Evolutionary conservation across 2,888 invertebrate genomes (phyloP), one percentile per base, ranked within the genome.

Genomic region (Oxycera nigricornis): DNA sequence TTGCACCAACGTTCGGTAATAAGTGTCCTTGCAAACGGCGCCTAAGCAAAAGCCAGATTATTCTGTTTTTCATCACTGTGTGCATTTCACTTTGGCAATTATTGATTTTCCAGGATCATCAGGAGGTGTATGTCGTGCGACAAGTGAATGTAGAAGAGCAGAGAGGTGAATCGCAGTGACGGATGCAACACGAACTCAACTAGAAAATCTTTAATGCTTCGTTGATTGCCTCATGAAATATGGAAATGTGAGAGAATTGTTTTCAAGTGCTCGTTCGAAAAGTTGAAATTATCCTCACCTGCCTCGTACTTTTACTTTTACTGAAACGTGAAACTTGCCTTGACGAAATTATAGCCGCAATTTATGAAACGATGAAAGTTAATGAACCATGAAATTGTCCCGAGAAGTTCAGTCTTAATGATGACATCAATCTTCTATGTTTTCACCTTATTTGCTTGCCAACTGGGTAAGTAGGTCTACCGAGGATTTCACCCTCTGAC

Each of bases 401-500:
- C 28, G 14, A 28, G 28, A 59, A 59, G n/a, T 59, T 59, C 30
- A 30, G 59, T n/a, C 59, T 59, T 59, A 59, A 59, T 59, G 59
- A 59, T 59, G 59, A 59, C 59, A 59, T 59, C 59, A 59, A 59
- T 59, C 59, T 59, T 59, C 28, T 17, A n/a, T 59, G 28, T 59
- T 59, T 59, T 28, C 28, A 59, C 59, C 59, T 59, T 28, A 28
- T 28, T 59, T 46, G 46, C 46, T 11, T 46, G 46, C 46, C 46
- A 46, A 17, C 6, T 46, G 46, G 46, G 46, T 46, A 46, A 46
- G 46, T 11, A 46, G 46, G 46, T 46, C 17, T 46, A 14, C 14
- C 46, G 3, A 46, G 46, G 46, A 46, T n/a, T 46, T 14, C 17
- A 17, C 59, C 26, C 28, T 59, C 4, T 59, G 26, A 7, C 14